These are phyloP conservation scores for Gymnobelideus leadbeateri DNA, from an alignment of 2,113 vertebrate species.

Conservation along the genomic window DNA sequence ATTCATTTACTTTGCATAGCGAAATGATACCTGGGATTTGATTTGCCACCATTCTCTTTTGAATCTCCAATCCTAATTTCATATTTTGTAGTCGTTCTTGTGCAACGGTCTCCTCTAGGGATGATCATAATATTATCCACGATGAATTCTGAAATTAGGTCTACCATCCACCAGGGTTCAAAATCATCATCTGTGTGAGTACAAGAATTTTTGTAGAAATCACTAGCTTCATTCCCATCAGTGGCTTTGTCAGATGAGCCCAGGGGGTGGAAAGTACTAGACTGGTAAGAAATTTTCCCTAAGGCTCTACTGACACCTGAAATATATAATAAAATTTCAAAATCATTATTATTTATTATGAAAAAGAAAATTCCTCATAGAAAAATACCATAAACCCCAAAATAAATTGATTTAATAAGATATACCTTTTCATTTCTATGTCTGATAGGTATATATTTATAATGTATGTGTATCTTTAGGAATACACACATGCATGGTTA, in stretches of 20 bases:
- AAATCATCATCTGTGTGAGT: constrained; percentile 43
- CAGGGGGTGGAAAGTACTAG: constrained; percentile 34
- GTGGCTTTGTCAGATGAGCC: constrained; percentile 12
- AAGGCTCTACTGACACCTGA: constrained; percentile 64
- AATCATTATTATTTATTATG: neutral
- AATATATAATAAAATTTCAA: neutral
- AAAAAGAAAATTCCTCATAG: neutral
- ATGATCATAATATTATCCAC: constrained; percentile 65
- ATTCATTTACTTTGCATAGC: neutral
- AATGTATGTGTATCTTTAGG: neutral
- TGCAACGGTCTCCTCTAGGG: constrained; percentile 57
- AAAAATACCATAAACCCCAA: neutral
- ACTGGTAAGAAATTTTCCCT: constrained; percentile 55
- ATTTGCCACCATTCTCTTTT: constrained; percentile 45
- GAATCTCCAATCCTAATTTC: constrained; percentile 69
- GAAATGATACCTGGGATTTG: constrained; percentile 65
- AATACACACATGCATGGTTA: neutral
- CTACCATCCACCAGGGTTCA: constrained; percentile 73
- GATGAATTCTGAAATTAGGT: constrained; percentile 50
- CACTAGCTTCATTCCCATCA: constrained; percentile 58
- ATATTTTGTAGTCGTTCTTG: constrained; percentile 56
- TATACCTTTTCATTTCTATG: neutral
- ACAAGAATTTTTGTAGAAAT: constrained; percentile 58
- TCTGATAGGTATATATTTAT: neutral
- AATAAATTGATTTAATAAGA: neutral